Base-by-base conservation (phyloP, 2,113 vertebrate genomes). In the Anhinga anhinga region DNA sequence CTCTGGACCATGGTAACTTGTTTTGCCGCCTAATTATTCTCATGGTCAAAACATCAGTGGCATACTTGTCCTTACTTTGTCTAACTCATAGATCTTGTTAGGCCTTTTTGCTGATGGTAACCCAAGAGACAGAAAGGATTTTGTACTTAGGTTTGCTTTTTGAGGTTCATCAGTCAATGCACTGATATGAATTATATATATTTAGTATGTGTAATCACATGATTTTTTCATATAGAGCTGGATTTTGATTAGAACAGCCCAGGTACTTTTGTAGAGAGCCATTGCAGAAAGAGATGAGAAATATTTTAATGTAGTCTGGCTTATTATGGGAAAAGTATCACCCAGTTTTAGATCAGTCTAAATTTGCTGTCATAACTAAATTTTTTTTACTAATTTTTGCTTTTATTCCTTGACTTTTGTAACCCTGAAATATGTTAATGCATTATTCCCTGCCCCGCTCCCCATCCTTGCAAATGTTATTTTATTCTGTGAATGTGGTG, bases 371-470 rank as follows among this genome's bases (percentile, higher is more conserved):
- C 8, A 13, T 72, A 72, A 45, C 4, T 58, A 17, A 40, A 74
- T n/a, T 53, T 71, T 52, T 52, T 38, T 8, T 30, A 63, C 32
- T 20, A 55, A 13, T n/a, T 66, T 85, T 47, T 81, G 8, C 11
- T 49, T 93, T 49, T 40, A 50, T 86, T 84, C 23, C 49, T 83
- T 90, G 14, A n/a, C 15, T 91, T 79, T 70, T 95, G 27, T 62
- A 93, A 58, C 12, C 22, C 36, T 77, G 40, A 86, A 72, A 53
- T 74, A 44, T 27, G n/a, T 70, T 79, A 63, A 62, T 34, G 52
- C 5, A n/a, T 47, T 69, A 38, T 9, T 45, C 29, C 5, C 13
- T 65, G 15, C 2, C 3, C 10, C 6, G 1, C 7, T 13, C 5
- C 16, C 36, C 30, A 0, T n/a, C 17, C 11, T 73, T 82, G n/a